Conservation (phyloP, 1,140 invertebrate genomes). For the Nomia melanderi region DNA sequence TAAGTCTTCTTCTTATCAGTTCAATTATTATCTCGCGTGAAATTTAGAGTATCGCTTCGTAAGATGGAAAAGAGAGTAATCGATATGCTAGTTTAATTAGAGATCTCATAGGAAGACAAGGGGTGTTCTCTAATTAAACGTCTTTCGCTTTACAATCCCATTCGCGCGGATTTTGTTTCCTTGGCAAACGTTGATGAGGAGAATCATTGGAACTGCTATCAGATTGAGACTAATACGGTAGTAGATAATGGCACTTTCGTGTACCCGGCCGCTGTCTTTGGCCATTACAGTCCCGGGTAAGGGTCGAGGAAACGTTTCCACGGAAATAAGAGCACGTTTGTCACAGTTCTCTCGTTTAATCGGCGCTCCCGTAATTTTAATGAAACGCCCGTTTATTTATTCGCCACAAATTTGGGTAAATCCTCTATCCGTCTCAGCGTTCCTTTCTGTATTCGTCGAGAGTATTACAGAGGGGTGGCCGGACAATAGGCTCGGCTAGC, state of each 20-base stretch:
- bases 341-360: background rate
- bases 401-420: background rate
- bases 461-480: background rate
- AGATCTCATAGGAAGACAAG: too few species aligned
- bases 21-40: too few species aligned
- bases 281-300: slow-evolving; percentile 8
- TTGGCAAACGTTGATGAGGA: slow-evolving; percentile 19
- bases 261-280: slow-evolving; percentile 22
- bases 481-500: background rate
- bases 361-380: background rate
- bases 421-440: background rate
- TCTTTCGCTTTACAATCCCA: background rate
- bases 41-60: too few species aligned
- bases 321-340: background rate
- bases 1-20: too few species aligned
- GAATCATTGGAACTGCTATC: slow-evolving; percentile 26
- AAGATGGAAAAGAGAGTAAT: background rate
- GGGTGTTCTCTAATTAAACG: slow-evolving; percentile 15
- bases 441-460: background rate
- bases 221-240: slow-evolving; percentile 30
- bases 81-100: background rate
- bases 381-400: background rate
- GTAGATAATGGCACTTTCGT: slow-evolving; percentile 29
- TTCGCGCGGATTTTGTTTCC: slow-evolving; percentile 9
- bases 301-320: background rate